Percentiles rank a stretch among this genome's conserved stretches.
phyloP scores from a whole-genome alignment of 1,140 invertebrate species.

The Armadillidium nasatum region DNA sequence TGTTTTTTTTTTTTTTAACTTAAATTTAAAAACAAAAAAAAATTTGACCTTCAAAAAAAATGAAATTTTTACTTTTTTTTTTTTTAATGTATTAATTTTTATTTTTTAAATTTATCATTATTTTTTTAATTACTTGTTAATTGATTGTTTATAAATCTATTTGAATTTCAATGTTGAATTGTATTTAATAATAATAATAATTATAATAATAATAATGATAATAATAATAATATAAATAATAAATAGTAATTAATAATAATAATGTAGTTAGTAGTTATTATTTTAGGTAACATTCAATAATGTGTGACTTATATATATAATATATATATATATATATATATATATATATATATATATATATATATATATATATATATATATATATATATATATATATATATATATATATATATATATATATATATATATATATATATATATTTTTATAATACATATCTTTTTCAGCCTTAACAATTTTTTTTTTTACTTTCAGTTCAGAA shows the following conservation, averaged over 20 bases:
- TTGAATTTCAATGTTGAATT: no score
- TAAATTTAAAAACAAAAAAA: no score
- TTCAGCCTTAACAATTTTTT: neutral
- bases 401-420: slow-evolving; percentile 25
- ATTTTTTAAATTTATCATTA: no score
- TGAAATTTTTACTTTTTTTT: no score
- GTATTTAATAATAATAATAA: no score
- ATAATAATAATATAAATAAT: neutral
- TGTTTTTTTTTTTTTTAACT: no score
- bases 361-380: slow-evolving; percentile 19
- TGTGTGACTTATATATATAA: neutral
- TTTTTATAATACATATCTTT: neutral
- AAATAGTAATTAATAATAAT: neutral
- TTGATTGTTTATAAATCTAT: no score
- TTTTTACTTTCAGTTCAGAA: neutral
- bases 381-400: neutral
- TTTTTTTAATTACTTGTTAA: no score
- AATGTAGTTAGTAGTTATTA: neutral
- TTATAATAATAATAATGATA: no score
- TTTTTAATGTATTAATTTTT: no score
- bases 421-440: slow-evolving; percentile 26
- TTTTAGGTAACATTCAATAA: slow-evolving; percentile 16
- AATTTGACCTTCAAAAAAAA: no score
- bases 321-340: slow-evolving; percentile 23
- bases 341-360: slow-evolving; percentile 23